These are phyloP conservation scores for Climacteris rufus DNA, from an alignment of 2,113 vertebrate species.

Conservation along the genomic window DNA sequence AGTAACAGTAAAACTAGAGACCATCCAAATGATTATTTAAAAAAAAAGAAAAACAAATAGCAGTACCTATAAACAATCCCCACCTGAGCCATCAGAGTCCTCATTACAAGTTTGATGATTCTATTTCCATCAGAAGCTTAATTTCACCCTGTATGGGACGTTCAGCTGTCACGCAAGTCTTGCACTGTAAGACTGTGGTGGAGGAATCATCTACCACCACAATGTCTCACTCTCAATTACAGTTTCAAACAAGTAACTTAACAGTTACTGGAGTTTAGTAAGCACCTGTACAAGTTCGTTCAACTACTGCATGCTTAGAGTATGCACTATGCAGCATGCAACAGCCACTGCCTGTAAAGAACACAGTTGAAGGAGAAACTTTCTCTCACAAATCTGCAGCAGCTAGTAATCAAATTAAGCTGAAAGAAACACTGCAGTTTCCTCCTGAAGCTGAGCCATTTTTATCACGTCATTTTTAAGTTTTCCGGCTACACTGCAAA, in stretches of 20 bases:
- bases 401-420: neutral
- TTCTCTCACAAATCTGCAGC: neutral
- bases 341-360: neutral
- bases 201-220: neutral
- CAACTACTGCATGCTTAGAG: neutral
- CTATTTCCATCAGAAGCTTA: neutral
- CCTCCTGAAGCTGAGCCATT: neutral
- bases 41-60: neutral
- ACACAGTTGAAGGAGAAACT: neutral
- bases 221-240: neutral
- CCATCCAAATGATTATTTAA: neutral
- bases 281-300: neutral
- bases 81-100: neutral
- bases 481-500: neutral
- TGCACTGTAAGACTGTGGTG: neutral
- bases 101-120: neutral
- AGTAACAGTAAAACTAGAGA: neutral
- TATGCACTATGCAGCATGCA: neutral
- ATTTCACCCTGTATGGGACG: neutral
- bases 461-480: neutral
- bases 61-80: neutral
- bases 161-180: neutral
- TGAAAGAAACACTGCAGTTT: neutral
- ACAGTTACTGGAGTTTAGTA: neutral
- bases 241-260: neutral